phyloP scores from a whole-genome alignment of 2,797 vertebrate genomes.

The Periparus ater region DNA sequence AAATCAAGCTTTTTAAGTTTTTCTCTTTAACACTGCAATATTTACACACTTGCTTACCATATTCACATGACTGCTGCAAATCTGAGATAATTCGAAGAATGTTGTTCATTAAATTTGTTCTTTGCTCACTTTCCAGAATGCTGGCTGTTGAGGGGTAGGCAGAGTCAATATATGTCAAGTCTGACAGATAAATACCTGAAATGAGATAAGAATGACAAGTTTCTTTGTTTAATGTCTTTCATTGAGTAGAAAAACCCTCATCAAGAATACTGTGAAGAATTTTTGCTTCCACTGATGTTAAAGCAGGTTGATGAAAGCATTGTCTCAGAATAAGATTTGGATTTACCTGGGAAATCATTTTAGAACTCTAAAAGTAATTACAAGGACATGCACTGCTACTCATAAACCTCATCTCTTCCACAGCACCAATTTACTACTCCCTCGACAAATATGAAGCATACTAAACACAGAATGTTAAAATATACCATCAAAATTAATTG shows the following conservation, averaged over 20 bases:
- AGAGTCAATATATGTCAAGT: constrained; percentile 96
- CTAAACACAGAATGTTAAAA: neutral
- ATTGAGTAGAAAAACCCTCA: neutral
- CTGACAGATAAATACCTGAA: constrained; percentile 96
- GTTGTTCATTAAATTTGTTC: constrained; percentile 99
- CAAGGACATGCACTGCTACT: neutral
- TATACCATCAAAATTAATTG: neutral
- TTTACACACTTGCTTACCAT: constrained; percentile 80
- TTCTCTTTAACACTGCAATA: neutral
- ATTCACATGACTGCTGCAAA: constrained; percentile 95
- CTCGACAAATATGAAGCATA: neutral
- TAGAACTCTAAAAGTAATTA: neutral
- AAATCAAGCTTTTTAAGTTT: neutral
- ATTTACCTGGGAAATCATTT: neutral
- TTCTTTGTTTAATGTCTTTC: neutral
- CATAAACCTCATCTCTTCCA: neutral
- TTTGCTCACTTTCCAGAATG: constrained; percentile 96
- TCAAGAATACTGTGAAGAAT: neutral
- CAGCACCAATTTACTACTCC: neutral
- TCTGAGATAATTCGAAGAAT: constrained; percentile 98
- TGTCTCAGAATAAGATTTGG: neutral
- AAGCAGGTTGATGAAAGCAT: neutral
- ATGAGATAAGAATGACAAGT: constrained; percentile 26
- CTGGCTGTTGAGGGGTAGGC: constrained; percentile 97
- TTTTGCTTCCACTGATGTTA: neutral